Conservation (phyloP, 2,888 invertebrate species). For the Mimachlamys varia region DNA sequence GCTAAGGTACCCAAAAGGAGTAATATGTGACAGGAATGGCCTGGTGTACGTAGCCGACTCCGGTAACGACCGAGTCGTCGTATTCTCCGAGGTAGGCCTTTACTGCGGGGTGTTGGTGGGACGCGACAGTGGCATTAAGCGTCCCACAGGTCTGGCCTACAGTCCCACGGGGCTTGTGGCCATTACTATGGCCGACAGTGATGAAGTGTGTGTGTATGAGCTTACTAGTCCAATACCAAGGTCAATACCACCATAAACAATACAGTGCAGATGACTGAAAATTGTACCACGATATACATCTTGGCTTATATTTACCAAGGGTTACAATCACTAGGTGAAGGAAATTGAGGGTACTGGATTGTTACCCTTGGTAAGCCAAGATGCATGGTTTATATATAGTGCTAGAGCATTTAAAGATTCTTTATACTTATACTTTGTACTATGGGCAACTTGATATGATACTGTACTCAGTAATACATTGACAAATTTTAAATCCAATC, state of each 20-base stretch:
- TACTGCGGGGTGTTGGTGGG: slow-evolving; percentile 50
- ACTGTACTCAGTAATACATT: too few species aligned
- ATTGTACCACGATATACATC: not conserved
- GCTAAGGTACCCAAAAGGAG: slow-evolving; percentile 58
- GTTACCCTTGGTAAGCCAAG: too few species aligned
- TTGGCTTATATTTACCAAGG: too few species aligned
- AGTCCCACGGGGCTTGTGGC: slow-evolving; percentile 51
- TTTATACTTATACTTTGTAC: too few species aligned
- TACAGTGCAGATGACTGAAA: not conserved
- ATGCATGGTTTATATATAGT: too few species aligned
- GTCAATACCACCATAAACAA: not conserved
- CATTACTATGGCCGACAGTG: slow-evolving; percentile 58
- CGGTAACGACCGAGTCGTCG: slow-evolving; percentile 60
- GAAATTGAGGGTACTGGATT: too few species aligned
- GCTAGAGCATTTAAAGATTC: too few species aligned
- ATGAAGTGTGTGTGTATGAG: slow-evolving; percentile 56
- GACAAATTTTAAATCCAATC: too few species aligned
- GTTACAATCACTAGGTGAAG: too few species aligned
- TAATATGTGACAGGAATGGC: slow-evolving; percentile 51
- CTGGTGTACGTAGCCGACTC: slow-evolving; percentile 61
- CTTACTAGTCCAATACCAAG: slow-evolving; percentile 21
- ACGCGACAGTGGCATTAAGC: slow-evolving; percentile 49
- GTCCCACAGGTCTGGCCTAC: slow-evolving; percentile 57
- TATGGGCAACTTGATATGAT: too few species aligned
- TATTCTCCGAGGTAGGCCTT: slow-evolving; percentile 56